Conservation (phyloP, 2,888 invertebrate species). For the Patella caerulea region DNA sequence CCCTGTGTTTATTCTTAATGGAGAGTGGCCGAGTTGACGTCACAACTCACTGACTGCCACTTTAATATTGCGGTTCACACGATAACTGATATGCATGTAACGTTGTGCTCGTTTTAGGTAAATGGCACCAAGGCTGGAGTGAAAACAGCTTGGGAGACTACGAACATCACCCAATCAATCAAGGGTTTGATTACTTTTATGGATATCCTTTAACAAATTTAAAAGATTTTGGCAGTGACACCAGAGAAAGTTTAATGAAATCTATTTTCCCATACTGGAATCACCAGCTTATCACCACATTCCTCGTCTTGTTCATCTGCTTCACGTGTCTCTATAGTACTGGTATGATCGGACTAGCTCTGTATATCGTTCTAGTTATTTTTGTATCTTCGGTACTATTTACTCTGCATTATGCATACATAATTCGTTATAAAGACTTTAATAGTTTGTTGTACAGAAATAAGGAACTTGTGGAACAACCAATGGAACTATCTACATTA, state of each 20-base stretch:
- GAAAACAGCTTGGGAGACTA: conserved; percentile 57
- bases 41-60: too few relatives aligned
- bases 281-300: conserved; percentile 26
- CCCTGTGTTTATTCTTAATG: too few relatives aligned
- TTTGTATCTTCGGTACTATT: conserved; percentile 22
- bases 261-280: conserved; percentile 37
- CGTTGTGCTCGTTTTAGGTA: conserved; percentile 62
- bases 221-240: conserved; percentile 53
- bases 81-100: too few relatives aligned
- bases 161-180: conserved; percentile 68
- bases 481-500: conserved; percentile 70
- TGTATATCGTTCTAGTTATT: conserved; percentile 21
- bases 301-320: conserved; percentile 33
- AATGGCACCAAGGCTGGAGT: conserved; percentile 74
- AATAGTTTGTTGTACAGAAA: conserved; percentile 68
- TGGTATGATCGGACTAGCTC: conserved; percentile 23
- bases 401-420: conserved; percentile 29
- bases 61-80: too few relatives aligned
- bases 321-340: conserved; percentile 33
- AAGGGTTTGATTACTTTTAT: conserved; percentile 72
- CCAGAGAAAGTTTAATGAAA: conserved; percentile 35
- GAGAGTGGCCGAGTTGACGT: too few relatives aligned
- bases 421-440: conserved; percentile 47
- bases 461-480: conserved; percentile 73
- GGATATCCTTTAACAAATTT: conserved; percentile 71